Evolutionary conservation across 1,140 invertebrate genomes (phyloP).

Genomic region (Batillaria attramentaria): DNA sequence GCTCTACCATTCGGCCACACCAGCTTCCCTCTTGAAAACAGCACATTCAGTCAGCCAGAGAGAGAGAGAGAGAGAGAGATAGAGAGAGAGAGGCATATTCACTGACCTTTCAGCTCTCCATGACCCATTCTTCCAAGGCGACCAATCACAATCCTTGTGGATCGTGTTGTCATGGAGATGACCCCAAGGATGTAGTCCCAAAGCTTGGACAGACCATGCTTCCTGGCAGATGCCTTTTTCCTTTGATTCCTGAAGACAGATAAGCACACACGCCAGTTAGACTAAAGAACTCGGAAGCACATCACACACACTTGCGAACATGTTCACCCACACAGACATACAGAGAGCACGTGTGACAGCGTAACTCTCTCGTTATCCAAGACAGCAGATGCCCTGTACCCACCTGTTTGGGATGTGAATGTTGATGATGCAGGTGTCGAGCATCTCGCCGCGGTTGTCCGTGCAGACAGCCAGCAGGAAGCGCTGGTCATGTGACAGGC

Average conservation of each 20-base stretch:
- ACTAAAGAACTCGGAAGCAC: not conserved
- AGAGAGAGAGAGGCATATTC: not conserved
- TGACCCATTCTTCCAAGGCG: conserved; percentile 96
- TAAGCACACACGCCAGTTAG: too few species aligned
- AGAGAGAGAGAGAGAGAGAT: too few species aligned
- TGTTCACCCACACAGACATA: not conserved
- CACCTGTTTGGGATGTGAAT: conserved; percentile 92
- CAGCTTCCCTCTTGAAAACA: too few species aligned
- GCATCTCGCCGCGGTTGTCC: conserved; percentile 91
- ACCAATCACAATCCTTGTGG: conserved; percentile 97
- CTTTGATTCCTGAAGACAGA: conserved; percentile 82
- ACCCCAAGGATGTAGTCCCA: conserved; percentile 98
- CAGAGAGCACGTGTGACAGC: not conserved
- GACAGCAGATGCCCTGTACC: too few species aligned
- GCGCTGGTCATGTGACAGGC: conserved; percentile 95
- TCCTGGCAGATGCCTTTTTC: conserved; percentile 88
- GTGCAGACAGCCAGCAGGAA: conserved; percentile 94
- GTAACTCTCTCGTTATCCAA: too few species aligned
- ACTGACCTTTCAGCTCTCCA: conserved; percentile 91
- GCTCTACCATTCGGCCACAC: too few species aligned
- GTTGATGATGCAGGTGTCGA: conserved; percentile 94
- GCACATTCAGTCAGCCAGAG: too few species aligned
- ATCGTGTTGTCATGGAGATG: conserved; percentile 90
- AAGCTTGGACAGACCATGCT: conserved; percentile 91
- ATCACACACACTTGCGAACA: not conserved